Evolutionary conservation across 2,888 invertebrate genomes (phyloP).

Genomic region (Acanthococcus lagerstroemiae): DNA sequence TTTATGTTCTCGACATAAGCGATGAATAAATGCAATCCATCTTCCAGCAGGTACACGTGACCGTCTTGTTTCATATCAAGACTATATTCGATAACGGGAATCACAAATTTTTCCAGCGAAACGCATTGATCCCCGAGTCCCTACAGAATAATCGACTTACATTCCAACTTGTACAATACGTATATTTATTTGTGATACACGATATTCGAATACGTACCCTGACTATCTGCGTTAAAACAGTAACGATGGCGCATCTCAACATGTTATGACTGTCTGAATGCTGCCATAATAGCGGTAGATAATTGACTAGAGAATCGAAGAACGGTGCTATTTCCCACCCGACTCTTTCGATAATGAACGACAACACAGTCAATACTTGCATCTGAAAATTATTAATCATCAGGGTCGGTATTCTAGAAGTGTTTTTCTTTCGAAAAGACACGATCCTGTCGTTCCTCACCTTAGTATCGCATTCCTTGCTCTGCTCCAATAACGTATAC

Average conservation of each 20-base stretch:
- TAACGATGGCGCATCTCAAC: slow-evolving; percentile 81
- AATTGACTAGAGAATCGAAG: slow-evolving; percentile 60
- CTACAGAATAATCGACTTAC: slow-evolving; percentile 4
- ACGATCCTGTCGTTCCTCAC: slow-evolving; percentile 42
- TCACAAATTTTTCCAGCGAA: slow-evolving; percentile 45
- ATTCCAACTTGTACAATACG: neutral
- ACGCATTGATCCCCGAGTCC: slow-evolving; percentile 32
- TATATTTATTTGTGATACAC: neutral
- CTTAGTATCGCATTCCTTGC: slow-evolving; percentile 85
- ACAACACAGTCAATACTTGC: slow-evolving; percentile 81
- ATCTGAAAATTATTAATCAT: slow-evolving; percentile 61
- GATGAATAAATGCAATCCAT: slow-evolving; percentile 83
- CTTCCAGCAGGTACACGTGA: slow-evolving; percentile 84
- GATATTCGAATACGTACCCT: slow-evolving; percentile 47
- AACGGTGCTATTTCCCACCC: slow-evolving; percentile 63
- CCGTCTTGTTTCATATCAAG: slow-evolving; percentile 64
- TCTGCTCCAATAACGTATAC: slow-evolving; percentile 74
- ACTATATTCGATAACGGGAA: slow-evolving; percentile 58
- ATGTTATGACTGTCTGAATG: slow-evolving; percentile 80
- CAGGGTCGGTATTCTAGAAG: too few relatives aligned
- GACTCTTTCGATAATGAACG: slow-evolving; percentile 78
- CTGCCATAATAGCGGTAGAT: slow-evolving; percentile 79
- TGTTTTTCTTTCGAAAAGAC: slow-evolving; percentile 22
- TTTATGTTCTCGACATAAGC: slow-evolving; percentile 39
- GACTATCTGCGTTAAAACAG: slow-evolving; percentile 74